A percentile compares a stretch with the other conserved stretches of the same genome.
Evolutionary conservation across 2,113 vertebrate species (phyloP).

Genomic region (Oryzias woworae): DNA sequence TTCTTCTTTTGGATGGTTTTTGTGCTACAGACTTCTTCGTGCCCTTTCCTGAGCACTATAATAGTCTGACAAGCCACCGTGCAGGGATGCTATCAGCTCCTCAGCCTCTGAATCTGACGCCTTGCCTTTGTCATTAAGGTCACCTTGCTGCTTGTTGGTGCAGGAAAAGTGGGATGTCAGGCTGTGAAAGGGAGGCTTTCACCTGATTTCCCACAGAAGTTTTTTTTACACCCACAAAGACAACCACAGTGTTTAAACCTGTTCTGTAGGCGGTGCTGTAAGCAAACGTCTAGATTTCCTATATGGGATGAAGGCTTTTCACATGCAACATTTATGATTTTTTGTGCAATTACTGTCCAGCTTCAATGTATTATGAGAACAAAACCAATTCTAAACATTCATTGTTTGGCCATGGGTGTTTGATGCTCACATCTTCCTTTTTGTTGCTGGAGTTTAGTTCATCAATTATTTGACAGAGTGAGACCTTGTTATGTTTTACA

Average conservation of each 20-base stretch:
- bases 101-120: conserved; percentile 40
- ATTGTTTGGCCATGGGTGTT: no score
- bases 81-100: conserved; percentile 54
- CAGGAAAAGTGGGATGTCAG: conserved; percentile 32
- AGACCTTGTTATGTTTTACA: no score
- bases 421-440: no score
- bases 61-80: conserved; percentile 67
- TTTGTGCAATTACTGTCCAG: no score
- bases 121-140: conserved; percentile 65
- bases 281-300: neutral
- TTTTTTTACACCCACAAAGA: conserved; percentile 20
- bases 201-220: conserved; percentile 27
- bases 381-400: no score
- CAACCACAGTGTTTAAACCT: conserved; percentile 3
- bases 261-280: neutral
- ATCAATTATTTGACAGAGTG: no score
- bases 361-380: no score
- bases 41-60: conserved; percentile 58
- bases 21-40: conserved; percentile 48
- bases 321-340: no score
- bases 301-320: neutral
- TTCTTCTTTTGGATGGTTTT: conserved; percentile 45
- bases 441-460: no score
- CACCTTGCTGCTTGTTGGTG: conserved; percentile 35
- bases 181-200: conserved; percentile 42